Evolutionary conservation across 2,797 vertebrate genomes (phyloP).

Genomic region (Platalea minor): DNA sequence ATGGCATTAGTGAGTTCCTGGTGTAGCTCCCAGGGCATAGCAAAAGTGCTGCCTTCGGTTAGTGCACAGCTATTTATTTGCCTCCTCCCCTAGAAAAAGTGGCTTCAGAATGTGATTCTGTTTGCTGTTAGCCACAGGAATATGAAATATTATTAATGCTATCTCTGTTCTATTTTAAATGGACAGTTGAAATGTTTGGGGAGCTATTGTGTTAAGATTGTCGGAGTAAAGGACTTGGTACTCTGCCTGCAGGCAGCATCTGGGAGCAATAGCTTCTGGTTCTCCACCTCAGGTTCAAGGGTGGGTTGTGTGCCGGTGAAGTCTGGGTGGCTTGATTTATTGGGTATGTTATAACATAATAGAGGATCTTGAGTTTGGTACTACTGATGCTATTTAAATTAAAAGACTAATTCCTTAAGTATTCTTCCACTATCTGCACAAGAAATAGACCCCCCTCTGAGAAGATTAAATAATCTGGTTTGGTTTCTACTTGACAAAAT

Average conservation of each 20-base stretch:
- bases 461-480: neutral
- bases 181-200: neutral
- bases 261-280: neutral
- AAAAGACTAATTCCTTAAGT: neutral
- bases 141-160: neutral
- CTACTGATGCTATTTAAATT: neutral
- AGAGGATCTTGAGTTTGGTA: neutral
- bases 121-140: neutral
- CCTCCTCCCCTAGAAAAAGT: neutral
- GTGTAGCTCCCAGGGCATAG: neutral
- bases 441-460: neutral
- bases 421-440: neutral
- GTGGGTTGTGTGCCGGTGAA: neutral
- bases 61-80: neutral
- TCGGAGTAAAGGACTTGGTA: neutral
- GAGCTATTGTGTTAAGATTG: neutral
- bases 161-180: neutral
- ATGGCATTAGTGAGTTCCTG: neutral
- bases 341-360: neutral
- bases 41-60: neutral
- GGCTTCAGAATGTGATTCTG: neutral
- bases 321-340: neutral
- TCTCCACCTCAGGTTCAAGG: neutral
- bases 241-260: neutral
- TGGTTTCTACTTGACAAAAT: neutral